These are phyloP conservation scores for Phataginus tetradactyla DNA, from an alignment of 2,797 vertebrate genomes.

Conservation along the genomic window DNA sequence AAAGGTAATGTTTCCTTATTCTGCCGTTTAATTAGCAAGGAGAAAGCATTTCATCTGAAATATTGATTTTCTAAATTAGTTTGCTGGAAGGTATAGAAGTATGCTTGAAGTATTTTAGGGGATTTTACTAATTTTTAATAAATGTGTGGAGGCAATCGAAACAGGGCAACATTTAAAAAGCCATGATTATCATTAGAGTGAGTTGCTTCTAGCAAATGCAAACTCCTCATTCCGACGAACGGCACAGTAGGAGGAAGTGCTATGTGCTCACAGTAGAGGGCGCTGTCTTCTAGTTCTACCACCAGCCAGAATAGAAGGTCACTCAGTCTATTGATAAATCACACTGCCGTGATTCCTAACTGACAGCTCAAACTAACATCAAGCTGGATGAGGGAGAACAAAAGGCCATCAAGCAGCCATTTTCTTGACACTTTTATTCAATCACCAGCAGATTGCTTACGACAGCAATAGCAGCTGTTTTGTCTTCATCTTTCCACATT, in stretches of 20 bases:
- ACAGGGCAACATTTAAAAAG: background rate
- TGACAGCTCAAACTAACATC: slow-evolving; percentile 99
- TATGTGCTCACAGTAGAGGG: slow-evolving; percentile 86
- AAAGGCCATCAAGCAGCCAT: slow-evolving; percentile 99
- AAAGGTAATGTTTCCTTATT: slow-evolving; percentile 62
- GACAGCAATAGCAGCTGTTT: slow-evolving; percentile 99
- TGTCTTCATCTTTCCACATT: slow-evolving; percentile 99
- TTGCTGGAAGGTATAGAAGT: slow-evolving; percentile 75
- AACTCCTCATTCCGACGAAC: background rate
- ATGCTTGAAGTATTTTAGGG: background rate
- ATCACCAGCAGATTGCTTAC: slow-evolving; percentile 99
- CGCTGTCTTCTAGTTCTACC: slow-evolving; percentile 88
- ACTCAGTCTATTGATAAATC: slow-evolving; percentile 99
- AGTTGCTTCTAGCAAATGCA: slow-evolving; percentile 47
- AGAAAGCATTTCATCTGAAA: slow-evolving; percentile 80
- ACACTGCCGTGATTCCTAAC: slow-evolving; percentile 99
- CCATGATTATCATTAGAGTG: background rate
- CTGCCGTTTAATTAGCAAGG: slow-evolving; percentile 74
- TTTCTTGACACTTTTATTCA: slow-evolving; percentile 99
- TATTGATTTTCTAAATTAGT: slow-evolving; percentile 77
- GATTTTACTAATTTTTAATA: slow-evolving; percentile 44
- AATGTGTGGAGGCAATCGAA: slow-evolving; percentile 48
- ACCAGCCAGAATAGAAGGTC: slow-evolving; percentile 93
- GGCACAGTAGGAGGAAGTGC: slow-evolving; percentile 13
- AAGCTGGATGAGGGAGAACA: slow-evolving; percentile 99